A percentile compares a stretch with the other conserved stretches of the same genome.
Evolutionary conservation across 1,140 invertebrate genomes (phyloP).

Genomic region (Macrocentrus cingulum): DNA sequence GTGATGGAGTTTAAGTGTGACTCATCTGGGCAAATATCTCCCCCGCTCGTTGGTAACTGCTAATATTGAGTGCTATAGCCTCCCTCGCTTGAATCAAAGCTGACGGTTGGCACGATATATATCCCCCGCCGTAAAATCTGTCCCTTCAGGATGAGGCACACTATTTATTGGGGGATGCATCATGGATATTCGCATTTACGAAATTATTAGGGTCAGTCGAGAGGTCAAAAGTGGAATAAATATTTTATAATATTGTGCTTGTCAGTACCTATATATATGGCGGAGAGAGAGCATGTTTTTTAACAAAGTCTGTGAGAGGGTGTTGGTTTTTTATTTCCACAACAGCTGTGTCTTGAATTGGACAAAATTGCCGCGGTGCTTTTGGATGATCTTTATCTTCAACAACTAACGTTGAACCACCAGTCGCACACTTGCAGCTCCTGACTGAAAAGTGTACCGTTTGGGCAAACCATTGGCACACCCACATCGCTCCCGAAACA

Average conservation of each 20-base stretch:
- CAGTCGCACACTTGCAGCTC: constrained; percentile 54
- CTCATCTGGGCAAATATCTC: constrained; percentile 19
- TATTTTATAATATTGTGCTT: no score
- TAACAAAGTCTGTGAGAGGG: no score
- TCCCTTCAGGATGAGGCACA: background rate
- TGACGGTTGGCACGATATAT: background rate
- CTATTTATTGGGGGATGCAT: constrained; percentile 16
- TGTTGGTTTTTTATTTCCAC: no score
- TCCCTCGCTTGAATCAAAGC: constrained; percentile 6
- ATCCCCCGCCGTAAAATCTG: background rate
- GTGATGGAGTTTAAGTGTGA: constrained; percentile 30
- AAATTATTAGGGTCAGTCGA: constrained; percentile 2
- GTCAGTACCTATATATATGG: no score
- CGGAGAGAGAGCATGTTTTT: no score
- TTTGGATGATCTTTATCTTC: constrained; percentile 1
- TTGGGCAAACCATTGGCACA: constrained; percentile 59
- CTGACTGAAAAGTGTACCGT: constrained; percentile 60
- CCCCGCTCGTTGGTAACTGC: background rate
- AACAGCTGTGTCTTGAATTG: no score
- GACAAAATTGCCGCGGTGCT: background rate
- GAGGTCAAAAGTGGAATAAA: background rate
- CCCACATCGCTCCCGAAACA: constrained; percentile 53
- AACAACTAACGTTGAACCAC: constrained; percentile 58
- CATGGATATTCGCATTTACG: constrained; percentile 1
- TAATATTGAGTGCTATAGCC: constrained; percentile 2